Evolutionary conservation across 53 echinoderm and acorn worm species (phyloP).

Genomic region (Arbacia lixula): DNA sequence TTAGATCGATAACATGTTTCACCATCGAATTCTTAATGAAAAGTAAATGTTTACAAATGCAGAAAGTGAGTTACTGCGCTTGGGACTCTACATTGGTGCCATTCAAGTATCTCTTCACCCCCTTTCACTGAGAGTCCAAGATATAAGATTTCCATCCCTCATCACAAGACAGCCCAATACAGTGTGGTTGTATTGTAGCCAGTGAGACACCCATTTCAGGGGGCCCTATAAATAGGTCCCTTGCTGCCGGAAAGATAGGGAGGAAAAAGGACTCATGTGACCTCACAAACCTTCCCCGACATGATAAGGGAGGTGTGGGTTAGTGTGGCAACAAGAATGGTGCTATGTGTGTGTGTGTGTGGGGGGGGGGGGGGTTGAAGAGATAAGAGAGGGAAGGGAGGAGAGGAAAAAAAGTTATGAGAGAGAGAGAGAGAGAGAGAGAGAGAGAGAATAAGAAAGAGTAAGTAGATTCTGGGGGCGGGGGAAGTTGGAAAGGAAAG

Average conservation of each 20-base stretch:
- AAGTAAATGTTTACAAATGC: too few species aligned
- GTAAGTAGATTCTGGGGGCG: not conserved
- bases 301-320: too few species aligned
- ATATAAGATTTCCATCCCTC: conserved; percentile 44
- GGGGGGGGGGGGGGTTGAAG: not conserved
- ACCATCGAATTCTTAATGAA: too few species aligned
- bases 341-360: too few species aligned
- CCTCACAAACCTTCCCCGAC: too few species aligned
- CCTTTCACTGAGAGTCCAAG: conserved; percentile 1
- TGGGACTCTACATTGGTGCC: too few species aligned
- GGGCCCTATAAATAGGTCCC: not conserved
- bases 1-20: too few species aligned
- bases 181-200: not conserved
- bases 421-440: not conserved
- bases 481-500: too few species aligned
- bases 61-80: too few species aligned
- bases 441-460: not conserved
- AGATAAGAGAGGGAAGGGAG: not conserved
- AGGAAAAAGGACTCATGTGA: not conserved
- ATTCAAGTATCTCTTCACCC: conserved; percentile 25
- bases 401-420: not conserved
- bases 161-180: conserved; percentile 29
- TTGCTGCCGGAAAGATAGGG: conserved; percentile 7
- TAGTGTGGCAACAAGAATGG: too few species aligned
- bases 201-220: not conserved